Evolutionary conservation across 1,140 invertebrate species (phyloP).

Genomic region (Meloidogyne exigua): DNA sequence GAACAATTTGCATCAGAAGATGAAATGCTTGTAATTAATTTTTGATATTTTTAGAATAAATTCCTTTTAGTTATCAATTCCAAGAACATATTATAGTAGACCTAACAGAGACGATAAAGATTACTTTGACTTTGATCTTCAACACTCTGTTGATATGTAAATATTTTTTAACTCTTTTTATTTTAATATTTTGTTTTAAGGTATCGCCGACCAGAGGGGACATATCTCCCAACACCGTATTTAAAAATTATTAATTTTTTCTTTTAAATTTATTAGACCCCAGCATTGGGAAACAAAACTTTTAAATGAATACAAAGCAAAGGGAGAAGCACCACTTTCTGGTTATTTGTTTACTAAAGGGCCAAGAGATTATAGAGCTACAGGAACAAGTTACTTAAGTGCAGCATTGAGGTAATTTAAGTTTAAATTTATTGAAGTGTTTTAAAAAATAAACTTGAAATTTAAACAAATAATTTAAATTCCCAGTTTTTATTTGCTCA

Average conservation of each 20-base stretch:
- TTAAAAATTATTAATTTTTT: slow-evolving; percentile 5
- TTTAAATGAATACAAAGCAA: slow-evolving; percentile 46
- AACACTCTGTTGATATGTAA: slow-evolving; percentile 61
- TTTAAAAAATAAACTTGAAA: too few relatives aligned
- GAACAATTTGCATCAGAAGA: slow-evolving; percentile 51
- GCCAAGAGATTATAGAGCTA: slow-evolving; percentile 51
- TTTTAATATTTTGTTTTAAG: background rate
- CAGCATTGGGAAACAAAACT: slow-evolving; percentile 61
- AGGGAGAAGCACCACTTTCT: slow-evolving; percentile 58
- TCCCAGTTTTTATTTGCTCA: too few relatives aligned
- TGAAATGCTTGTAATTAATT: slow-evolving; percentile 44
- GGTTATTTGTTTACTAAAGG: slow-evolving; percentile 56
- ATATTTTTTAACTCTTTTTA: background rate
- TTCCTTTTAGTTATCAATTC: slow-evolving; percentile 51
- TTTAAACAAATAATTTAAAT: too few relatives aligned
- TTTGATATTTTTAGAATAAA: background rate
- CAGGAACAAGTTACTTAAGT: slow-evolving; percentile 57
- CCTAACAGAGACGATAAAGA: slow-evolving; percentile 59
- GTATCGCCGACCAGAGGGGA: slow-evolving; percentile 23
- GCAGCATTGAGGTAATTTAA: slow-evolving; percentile 47
- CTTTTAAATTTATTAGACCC: slow-evolving; percentile 43
- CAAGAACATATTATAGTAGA: slow-evolving; percentile 60
- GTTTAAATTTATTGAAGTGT: too few relatives aligned
- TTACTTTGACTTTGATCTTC: slow-evolving; percentile 62
- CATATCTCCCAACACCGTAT: slow-evolving; percentile 22